Evolutionary conservation across 2,888 invertebrate genomes (phyloP).

Genomic region (Eurytoma adleriae): DNA sequence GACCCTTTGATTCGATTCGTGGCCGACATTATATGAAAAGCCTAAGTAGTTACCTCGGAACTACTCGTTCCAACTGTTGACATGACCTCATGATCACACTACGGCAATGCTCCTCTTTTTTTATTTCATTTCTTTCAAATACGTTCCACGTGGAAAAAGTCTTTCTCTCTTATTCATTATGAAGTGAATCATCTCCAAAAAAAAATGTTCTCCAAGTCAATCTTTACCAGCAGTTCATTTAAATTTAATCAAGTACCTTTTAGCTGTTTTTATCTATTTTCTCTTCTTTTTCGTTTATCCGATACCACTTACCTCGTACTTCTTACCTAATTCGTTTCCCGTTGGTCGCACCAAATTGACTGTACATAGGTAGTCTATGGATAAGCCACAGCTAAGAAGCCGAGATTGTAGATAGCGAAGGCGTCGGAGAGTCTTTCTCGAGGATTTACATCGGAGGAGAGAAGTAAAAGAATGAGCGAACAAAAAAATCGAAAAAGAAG

Average conservation of each 20-base stretch:
- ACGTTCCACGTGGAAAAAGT: too few species aligned
- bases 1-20: neutral
- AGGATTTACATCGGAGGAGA: slow-evolving; percentile 35
- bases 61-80: too few species aligned
- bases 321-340: neutral
- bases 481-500: slow-evolving; percentile 5
- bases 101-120: too few species aligned
- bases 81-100: too few species aligned
- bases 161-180: too few species aligned
- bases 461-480: neutral
- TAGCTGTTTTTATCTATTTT: neutral
- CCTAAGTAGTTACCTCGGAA: too few species aligned
- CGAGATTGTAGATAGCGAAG: slow-evolving; percentile 35
- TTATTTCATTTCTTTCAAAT: too few species aligned
- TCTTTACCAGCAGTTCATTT: too few species aligned
- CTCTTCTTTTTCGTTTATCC: neutral
- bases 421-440: slow-evolving; percentile 22
- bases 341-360: slow-evolving; percentile 32
- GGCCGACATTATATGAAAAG: too few species aligned
- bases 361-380: slow-evolving; percentile 42
- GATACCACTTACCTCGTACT: slow-evolving; percentile 28
- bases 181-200: too few species aligned
- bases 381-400: slow-evolving; percentile 31
- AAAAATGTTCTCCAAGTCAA: too few species aligned
- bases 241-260: too few species aligned